Conservation (phyloP, 2,113 vertebrate genomes). For the Caranx melampygus region DNA sequence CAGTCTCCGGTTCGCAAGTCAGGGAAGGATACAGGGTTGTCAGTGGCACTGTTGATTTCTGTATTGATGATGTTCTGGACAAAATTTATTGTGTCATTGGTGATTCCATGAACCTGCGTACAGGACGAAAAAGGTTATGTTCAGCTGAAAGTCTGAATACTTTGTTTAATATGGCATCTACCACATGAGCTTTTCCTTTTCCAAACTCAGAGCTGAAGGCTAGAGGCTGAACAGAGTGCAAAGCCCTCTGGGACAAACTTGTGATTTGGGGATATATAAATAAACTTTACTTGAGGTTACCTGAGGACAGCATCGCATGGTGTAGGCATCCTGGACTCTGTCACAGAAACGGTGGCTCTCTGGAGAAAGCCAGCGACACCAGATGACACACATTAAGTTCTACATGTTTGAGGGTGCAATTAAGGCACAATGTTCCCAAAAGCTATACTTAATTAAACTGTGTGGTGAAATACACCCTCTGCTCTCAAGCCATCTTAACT, state of each 20-base stretch:
- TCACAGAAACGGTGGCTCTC: slow-evolving; percentile 98
- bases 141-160: not conserved
- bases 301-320: slow-evolving; percentile 98
- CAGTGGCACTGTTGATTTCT: slow-evolving; percentile 98
- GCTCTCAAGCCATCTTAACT: not conserved
- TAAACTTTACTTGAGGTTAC: slow-evolving; percentile 77
- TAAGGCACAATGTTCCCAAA: not conserved
- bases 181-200: not conserved
- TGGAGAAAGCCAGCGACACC: slow-evolving; percentile 69
- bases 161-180: not conserved
- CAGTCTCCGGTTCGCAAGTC: not conserved
- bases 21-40: slow-evolving; percentile 96
- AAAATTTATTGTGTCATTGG: slow-evolving; percentile 95
- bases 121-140: not conserved
- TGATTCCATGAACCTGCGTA: slow-evolving; percentile 92
- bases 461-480: not conserved
- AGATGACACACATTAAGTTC: slow-evolving; percentile 26
- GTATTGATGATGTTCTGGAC: slow-evolving; percentile 94
- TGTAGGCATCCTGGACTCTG: slow-evolving; percentile 96
- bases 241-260: slow-evolving; percentile 1
- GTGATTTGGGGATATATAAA: slow-evolving; percentile 16
- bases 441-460: slow-evolving; percentile 15
- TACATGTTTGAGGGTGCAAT: not conserved
- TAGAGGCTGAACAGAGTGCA: not conserved
- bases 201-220: not conserved